These are phyloP conservation scores for Acanthochromis polyacanthus DNA, from an alignment of 2,113 vertebrate genomes.

Conservation along the genomic window DNA sequence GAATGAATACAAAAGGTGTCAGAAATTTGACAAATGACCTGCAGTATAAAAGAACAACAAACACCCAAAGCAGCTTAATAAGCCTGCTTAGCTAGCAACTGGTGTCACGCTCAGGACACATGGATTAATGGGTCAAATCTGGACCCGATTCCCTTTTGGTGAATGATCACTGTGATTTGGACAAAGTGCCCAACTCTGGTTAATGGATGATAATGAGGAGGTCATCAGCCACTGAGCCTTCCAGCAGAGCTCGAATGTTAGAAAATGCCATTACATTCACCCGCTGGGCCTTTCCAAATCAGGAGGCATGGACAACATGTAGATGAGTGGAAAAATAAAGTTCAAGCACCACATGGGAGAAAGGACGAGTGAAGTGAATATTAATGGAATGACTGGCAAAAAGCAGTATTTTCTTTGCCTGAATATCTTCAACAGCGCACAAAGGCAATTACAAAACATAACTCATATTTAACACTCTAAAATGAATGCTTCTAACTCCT, in stretches of 20 bases:
- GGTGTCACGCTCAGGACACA: not conserved
- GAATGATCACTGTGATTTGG: not conserved
- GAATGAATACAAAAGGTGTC: too few relatives aligned
- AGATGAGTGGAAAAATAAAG: not conserved
- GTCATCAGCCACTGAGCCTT: constrained; percentile 10
- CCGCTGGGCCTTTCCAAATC: constrained; percentile 12
- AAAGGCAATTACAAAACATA: too few relatives aligned
- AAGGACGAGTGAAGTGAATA: not conserved
- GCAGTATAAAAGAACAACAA: too few relatives aligned
- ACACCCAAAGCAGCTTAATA: too few relatives aligned
- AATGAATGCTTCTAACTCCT: too few relatives aligned
- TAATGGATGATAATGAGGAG: constrained; percentile 54
- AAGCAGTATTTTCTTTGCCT: not conserved
- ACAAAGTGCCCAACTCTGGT: constrained; percentile 6
- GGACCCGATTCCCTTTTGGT: not conserved
- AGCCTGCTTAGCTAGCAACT: not conserved
- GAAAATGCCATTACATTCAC: constrained; percentile 15
- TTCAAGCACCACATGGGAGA: not conserved
- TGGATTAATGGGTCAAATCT: not conserved
- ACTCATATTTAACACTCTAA: too few relatives aligned
- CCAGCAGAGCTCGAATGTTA: not conserved
- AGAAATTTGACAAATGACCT: too few relatives aligned
- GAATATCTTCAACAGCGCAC: not conserved
- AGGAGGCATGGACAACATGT: not conserved
- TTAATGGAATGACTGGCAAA: not conserved